A percentile compares a stretch with the other conserved stretches of the same genome.
These are phyloP conservation scores for Epinephelus malabaricus DNA, from an alignment of 2,797 vertebrate genomes.

Conservation along the genomic window DNA sequence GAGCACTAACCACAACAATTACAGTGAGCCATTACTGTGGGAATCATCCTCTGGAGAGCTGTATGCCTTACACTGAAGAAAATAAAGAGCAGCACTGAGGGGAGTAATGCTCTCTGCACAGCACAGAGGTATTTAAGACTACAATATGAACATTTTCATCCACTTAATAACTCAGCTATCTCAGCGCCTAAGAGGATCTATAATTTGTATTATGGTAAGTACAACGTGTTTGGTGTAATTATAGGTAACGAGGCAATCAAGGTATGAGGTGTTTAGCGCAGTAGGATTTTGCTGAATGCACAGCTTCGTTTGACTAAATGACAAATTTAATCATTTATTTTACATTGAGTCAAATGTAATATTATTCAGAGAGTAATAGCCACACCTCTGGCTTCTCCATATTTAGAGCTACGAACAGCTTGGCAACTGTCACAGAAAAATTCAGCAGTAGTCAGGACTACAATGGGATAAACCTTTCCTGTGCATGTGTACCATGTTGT, in stretches of 20 bases:
- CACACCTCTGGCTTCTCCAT: slow-evolving; percentile 5
- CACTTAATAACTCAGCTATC: slow-evolving; percentile 16
- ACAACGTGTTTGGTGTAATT: slow-evolving; percentile 27
- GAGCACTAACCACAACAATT: slow-evolving; percentile 44
- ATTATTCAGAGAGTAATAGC: slow-evolving; percentile 6
- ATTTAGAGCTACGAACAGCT: slow-evolving; percentile 13
- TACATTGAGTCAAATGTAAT: neutral
- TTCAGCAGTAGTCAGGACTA: neutral
- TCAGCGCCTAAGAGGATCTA: neutral
- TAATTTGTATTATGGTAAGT: slow-evolving; percentile 1
- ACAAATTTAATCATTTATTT: neutral
- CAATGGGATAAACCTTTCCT: slow-evolving; percentile 39
- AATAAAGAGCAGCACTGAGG: slow-evolving; percentile 21
- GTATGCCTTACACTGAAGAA: neutral
- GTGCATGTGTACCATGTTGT: slow-evolving; percentile 42
- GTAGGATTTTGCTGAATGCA: neutral
- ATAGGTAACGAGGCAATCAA: slow-evolving; percentile 19
- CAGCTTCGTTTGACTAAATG: neutral
- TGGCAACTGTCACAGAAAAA: slow-evolving; percentile 13
- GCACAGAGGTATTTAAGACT: slow-evolving; percentile 46
- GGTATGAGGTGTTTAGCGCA: neutral
- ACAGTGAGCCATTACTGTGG: slow-evolving; percentile 43
- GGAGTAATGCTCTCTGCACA: slow-evolving; percentile 24
- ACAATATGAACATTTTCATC: slow-evolving; percentile 19
- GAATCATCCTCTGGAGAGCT: slow-evolving; percentile 31